Evolutionary conservation across 2,888 invertebrate genomes (phyloP), one percentile per base, ranked within the genome.

Genomic region (Dryadula phaetusa): DNA sequence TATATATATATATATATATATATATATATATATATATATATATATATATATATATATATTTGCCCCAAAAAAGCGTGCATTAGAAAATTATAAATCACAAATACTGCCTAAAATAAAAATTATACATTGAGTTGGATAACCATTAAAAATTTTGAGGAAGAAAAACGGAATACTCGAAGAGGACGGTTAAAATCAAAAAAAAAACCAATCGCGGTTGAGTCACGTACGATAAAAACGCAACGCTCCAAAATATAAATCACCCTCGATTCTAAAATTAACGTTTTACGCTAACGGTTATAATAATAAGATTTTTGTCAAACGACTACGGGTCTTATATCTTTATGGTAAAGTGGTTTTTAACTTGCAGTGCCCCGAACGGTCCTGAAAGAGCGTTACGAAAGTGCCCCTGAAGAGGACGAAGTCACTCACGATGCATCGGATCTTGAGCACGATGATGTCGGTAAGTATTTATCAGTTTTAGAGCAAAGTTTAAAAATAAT

Each of bases 341-440:
- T 49, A 46, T 42, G 7, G 73, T 84, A 86, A 83, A 79, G 86
- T 81, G 69, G 67, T 72, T 72, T 79, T 83, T 86, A 72, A 70
- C 71, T 85, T 85, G 81, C 92, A 97, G 97, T 97, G 72, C 97
- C 97, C 3, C 94, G 97, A 73, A 96, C 96, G 82, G 97, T 98
- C 63, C 91, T 97, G 70, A 96, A 96, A 82, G 96, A 97, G 86
- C 94, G 96, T 75, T 97, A 95, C 87, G 96, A 97, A 81, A 96
- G 96, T 70, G 95, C 95, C 32, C 94, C 95, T 56, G 96, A 97
- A 85, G 94, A 95, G 72, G 97, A 97, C 83, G 97, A 97, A 83
- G 94, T 94, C 72, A 93, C 94, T 75, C 94, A 91, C 77, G 92
- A 90, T 76, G 88, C 85, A 78, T 85, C 89, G 67, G 89, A 90